Evolutionary conservation across 2,888 invertebrate genomes (phyloP), one percentile per base, ranked within the genome.

Genomic region (Hetaerina titia): DNA sequence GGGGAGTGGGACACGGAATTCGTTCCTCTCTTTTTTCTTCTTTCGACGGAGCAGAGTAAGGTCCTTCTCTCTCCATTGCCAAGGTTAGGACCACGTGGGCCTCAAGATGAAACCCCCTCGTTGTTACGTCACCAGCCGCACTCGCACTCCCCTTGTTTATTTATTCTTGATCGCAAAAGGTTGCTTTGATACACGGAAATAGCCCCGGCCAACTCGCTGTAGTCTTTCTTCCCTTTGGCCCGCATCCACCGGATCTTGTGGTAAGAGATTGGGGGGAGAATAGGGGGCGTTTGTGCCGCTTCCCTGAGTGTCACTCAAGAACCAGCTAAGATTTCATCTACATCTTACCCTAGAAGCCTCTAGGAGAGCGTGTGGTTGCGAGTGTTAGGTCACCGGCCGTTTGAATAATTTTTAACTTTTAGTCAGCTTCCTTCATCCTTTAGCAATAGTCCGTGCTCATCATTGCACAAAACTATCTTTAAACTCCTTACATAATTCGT

Each of bases 131-230:
- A 90, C 90, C 31, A 22, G 45, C 64, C 64, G 90, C 88, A 88
- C 56, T 92, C 69, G 7, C 56, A 90, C 60, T 56, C 92, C 31
- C 31, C 19, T 13, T 11, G 69, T 92, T 74, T 92, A 92, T 92
- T 92, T 92, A 92, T 92, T 92, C 69, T 56, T 60, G 92, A 92
- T 92, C 92, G 92, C 92, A 56, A 92, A 92, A 56, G 92, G 17
- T 69, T 92, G 56, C 92, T 92, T 92, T 92, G 69, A 92, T 69
- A 92, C 69, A 17, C 81, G 64, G 69, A 69, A 92, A 92, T 92
- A 92, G 92, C 69, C 0, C 92, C 69, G n/a, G 1, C 31, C 11
- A 81, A 31, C 81, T 25, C 81, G 13, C 31, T 22, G 25, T 19
- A 45, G 64, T 92, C 19, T 57, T 15, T 31, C 63, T 19, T 57